phyloP scores from a whole-genome alignment of 2,113 vertebrate genomes.

The Hypocryptadius cinnamomeus region DNA sequence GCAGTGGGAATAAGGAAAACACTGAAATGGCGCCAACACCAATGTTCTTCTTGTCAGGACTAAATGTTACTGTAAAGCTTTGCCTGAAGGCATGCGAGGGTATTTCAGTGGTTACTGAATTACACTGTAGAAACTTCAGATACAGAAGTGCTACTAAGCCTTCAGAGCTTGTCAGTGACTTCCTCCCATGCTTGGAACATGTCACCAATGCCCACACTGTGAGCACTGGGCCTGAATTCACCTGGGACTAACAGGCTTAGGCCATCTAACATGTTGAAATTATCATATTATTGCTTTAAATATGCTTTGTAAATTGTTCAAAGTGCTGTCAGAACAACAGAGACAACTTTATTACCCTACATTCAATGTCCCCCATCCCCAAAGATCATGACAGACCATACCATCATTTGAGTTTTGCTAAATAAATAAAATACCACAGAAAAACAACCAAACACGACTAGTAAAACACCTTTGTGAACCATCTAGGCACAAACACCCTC shows the following conservation, averaged over 20 bases:
- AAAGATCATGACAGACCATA: not conserved
- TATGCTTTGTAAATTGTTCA: not conserved
- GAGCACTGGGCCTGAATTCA: not conserved
- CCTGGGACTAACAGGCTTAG: not conserved
- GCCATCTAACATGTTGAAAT: not conserved
- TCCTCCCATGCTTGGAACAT: not conserved
- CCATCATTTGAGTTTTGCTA: not conserved
- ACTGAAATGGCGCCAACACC: not conserved
- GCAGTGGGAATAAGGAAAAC: not conserved
- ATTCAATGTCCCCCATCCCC: not conserved
- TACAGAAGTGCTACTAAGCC: not conserved
- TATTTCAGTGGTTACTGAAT: not conserved
- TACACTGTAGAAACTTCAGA: not conserved
- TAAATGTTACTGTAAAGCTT: not conserved
- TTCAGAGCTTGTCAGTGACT: not conserved
- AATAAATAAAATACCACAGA: not conserved
- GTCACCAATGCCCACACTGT: not conserved
- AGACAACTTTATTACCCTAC: not conserved
- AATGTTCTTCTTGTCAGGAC: not conserved
- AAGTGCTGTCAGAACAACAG: not conserved
- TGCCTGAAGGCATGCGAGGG: not conserved
- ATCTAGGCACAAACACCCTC: rapidly evolving
- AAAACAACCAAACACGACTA: not conserved
- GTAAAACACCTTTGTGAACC: not conserved
- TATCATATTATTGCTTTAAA: not conserved